Evolutionary conservation across 2,797 vertebrate species (phyloP).

Genomic region (Labroides dimidiatus): DNA sequence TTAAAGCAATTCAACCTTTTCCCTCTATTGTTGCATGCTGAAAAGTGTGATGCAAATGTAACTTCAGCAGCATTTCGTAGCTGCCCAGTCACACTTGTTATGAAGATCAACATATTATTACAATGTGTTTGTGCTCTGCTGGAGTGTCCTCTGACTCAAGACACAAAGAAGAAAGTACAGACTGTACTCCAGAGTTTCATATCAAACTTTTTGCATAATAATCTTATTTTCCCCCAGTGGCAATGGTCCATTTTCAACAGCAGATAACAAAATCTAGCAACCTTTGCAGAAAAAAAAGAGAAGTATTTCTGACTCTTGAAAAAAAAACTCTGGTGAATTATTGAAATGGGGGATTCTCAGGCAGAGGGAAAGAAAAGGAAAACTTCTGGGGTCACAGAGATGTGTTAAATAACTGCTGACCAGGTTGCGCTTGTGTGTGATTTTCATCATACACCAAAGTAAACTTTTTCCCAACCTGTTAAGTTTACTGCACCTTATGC

Average conservation of each 20-base stretch:
- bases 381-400: conserved; percentile 20
- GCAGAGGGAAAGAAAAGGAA: neutral
- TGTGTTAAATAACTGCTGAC: conserved; percentile 50
- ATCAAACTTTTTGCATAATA: conserved; percentile 33
- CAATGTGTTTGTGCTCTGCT: conserved; percentile 33
- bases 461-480: conserved; percentile 26
- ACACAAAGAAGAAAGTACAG: conserved; percentile 29
- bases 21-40: conserved; percentile 63
- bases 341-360: neutral
- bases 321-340: neutral
- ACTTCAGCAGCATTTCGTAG: conserved; percentile 42
- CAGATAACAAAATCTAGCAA: conserved; percentile 23
- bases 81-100: conserved; percentile 37
- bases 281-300: neutral
- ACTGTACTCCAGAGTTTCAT: conserved; percentile 58
- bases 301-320: neutral
- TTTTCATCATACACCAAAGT: conserved; percentile 48
- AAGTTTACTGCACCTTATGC: conserved; percentile 14
- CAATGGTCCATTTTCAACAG: conserved; percentile 22
- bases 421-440: conserved; percentile 52
- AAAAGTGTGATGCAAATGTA: conserved; percentile 43
- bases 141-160: conserved; percentile 19
- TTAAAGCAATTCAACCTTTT: conserved; percentile 73
- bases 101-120: conserved; percentile 52
- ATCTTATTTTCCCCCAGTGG: conserved; percentile 12